Evolutionary conservation across 2,888 invertebrate genomes (phyloP).

Genomic region (Seira sanloemensis): DNA sequence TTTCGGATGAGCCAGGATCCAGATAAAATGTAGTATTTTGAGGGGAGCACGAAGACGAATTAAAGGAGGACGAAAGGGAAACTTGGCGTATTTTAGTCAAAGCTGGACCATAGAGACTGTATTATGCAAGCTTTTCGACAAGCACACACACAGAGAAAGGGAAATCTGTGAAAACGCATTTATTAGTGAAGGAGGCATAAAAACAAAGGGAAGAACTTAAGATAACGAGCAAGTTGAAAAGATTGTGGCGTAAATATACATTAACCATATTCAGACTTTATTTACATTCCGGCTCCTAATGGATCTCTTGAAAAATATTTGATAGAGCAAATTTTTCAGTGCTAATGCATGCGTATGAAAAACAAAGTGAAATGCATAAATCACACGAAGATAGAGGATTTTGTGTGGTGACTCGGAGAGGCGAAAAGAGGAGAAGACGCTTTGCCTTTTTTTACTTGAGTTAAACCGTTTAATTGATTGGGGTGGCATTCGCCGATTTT

Average conservation of each 20-base stretch:
- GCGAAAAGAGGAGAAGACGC: no score
- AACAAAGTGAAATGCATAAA: conserved; percentile 1
- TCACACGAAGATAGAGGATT: no score
- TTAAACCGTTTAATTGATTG: no score
- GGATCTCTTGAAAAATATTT: neutral
- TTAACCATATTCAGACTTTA: neutral
- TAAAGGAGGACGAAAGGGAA: conserved; percentile 19
- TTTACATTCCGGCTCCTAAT: neutral
- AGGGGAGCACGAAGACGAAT: conserved; percentile 38
- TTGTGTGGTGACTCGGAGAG: no score
- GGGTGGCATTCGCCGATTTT: no score
- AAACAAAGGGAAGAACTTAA: neutral
- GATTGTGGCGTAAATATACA: neutral
- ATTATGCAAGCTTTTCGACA: neutral
- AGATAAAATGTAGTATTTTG: conserved; percentile 64
- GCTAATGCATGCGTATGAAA: neutral
- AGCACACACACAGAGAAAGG: neutral
- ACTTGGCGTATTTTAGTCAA: neutral
- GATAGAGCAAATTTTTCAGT: neutral
- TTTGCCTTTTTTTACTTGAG: no score
- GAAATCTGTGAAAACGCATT: neutral
- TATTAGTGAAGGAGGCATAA: neutral
- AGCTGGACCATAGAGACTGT: neutral
- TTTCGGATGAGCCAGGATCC: conserved; percentile 67
- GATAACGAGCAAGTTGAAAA: neutral